Percentiles rank a stretch among this genome's conserved stretches.
These are phyloP conservation scores for Hyperoodon ampullatus DNA, from an alignment of 2,113 vertebrate species.

Conservation along the genomic window DNA sequence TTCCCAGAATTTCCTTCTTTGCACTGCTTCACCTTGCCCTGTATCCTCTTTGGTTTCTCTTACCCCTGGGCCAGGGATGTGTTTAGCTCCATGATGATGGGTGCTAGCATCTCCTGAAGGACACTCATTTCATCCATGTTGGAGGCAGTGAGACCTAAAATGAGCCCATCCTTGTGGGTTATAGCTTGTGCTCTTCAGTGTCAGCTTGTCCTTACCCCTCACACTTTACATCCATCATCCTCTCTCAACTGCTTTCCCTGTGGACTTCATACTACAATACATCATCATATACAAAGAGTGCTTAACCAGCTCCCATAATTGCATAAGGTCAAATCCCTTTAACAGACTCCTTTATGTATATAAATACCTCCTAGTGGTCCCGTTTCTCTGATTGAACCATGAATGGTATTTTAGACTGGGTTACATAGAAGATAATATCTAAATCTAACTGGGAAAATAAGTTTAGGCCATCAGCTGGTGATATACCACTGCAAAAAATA, in stretches of 20 bases:
- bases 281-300: background rate
- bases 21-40: background rate
- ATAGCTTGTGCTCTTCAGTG: background rate
- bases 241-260: background rate
- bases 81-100: background rate
- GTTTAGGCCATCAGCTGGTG: background rate
- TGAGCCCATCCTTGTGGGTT: background rate
- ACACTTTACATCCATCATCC: background rate
- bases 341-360: background rate
- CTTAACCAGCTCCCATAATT: background rate
- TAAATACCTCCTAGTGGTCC: background rate
- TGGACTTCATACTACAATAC: background rate
- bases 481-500: background rate
- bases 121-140: background rate
- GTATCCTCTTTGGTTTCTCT: background rate
- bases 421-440: background rate
- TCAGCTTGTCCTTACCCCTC: background rate
- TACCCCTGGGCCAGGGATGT: background rate
- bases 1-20: conserved; percentile 31
- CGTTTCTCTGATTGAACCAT: background rate
- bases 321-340: background rate
- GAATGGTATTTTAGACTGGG: background rate
- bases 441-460: conserved; percentile 9
- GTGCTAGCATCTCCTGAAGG: background rate
- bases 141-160: background rate